Conservation (phyloP, 2,888 invertebrate genomes). For the Cheilosia urbana region DNA sequence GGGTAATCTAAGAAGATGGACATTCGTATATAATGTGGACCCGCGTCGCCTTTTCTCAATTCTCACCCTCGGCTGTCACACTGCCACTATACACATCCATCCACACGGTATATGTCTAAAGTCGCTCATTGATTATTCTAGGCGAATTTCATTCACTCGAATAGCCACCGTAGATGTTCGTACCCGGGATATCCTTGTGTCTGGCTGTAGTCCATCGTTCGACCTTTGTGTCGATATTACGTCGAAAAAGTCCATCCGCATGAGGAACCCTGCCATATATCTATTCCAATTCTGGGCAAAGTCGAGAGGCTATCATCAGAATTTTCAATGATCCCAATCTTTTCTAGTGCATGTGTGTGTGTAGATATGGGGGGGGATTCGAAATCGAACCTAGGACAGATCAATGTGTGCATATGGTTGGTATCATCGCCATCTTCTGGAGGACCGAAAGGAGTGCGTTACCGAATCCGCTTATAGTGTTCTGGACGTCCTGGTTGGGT, state of each 20-base stretch:
- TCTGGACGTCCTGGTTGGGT: constrained; percentile 10
- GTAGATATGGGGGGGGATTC: constrained; percentile 3
- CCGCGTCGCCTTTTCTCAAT: background rate
- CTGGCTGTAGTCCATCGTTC: constrained; percentile 29
- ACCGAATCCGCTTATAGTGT: constrained; percentile 30
- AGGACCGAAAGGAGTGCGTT: constrained; percentile 33
- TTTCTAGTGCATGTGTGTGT: constrained; percentile 20
- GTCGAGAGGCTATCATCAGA: constrained; percentile 69
- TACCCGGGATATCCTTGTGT: constrained; percentile 1
- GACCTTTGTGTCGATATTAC: constrained; percentile 67
- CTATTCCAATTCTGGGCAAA: constrained; percentile 50
- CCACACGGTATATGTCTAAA: constrained; percentile 10
- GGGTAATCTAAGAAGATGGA: constrained; percentile 63
- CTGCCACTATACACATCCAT: constrained; percentile 19
- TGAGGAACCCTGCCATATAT: constrained; percentile 36
- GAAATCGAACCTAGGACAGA: constrained; percentile 45
- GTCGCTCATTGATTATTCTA: constrained; percentile 71
- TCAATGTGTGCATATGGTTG: constrained; percentile 64
- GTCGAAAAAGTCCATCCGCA: constrained; percentile 51
- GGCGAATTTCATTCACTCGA: constrained; percentile 71
- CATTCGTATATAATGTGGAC: constrained; percentile 16
- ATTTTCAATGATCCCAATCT: constrained; percentile 68
- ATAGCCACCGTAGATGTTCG: constrained; percentile 40
- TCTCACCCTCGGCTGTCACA: constrained; percentile 4
- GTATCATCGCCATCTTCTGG: constrained; percentile 41